Evolutionary conservation across 1,140 invertebrate genomes (phyloP).

Genomic region (Batillaria attramentaria): DNA sequence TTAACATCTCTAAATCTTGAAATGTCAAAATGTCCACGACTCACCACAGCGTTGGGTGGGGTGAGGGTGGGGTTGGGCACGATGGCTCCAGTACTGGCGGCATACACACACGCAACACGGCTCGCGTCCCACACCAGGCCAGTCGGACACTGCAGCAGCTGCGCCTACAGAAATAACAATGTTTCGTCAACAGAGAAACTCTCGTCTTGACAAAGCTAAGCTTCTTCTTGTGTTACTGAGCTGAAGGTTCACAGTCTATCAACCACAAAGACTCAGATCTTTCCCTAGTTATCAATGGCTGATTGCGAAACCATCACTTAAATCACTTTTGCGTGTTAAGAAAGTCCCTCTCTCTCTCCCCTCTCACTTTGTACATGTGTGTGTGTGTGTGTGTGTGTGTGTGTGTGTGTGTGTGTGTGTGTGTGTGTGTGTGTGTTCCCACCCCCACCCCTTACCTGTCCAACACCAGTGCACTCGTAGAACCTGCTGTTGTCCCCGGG

Average conservation of each 20-base stretch:
- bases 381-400: slow-evolving; percentile 18
- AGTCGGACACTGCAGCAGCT: slow-evolving; percentile 40
- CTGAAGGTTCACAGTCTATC: background rate
- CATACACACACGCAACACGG: slow-evolving; percentile 43
- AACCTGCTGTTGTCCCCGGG: slow-evolving; percentile 45
- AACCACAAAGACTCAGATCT: background rate
- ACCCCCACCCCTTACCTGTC: slow-evolving; percentile 32
- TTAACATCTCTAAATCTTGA: background rate
- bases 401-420: slow-evolving; percentile 18
- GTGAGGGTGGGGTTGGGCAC: slow-evolving; percentile 5
- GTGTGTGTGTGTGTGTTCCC: slow-evolving; percentile 18
- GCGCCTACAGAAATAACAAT: background rate
- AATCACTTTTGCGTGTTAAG: background rate
- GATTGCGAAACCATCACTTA: background rate
- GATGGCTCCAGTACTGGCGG: background rate
- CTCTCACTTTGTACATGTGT: background rate
- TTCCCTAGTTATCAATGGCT: background rate
- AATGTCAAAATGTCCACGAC: background rate
- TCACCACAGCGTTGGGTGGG: background rate
- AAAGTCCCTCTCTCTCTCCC: background rate
- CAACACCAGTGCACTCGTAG: slow-evolving; percentile 42
- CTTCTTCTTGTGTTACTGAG: too few relatives aligned
- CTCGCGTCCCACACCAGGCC: slow-evolving; percentile 41
- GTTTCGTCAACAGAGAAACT: background rate
- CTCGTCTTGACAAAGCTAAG: background rate